A percentile compares a stretch with the other conserved stretches of the same genome.
These are phyloP conservation scores for Chromobotia macracanthus DNA, from an alignment of 2,797 vertebrate species.

Conservation along the genomic window DNA sequence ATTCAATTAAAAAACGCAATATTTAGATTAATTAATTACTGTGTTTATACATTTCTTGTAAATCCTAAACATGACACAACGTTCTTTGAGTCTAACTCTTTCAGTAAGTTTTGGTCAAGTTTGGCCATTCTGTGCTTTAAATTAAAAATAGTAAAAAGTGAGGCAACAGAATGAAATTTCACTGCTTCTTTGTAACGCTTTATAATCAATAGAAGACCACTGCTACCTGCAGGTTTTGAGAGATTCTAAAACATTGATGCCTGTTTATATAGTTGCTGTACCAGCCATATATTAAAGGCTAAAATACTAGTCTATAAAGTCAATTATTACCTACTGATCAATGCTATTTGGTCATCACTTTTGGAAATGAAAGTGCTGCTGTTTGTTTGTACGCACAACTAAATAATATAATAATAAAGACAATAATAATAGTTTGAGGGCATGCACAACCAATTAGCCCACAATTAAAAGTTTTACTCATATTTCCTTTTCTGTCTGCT, in stretches of 20 bases:
- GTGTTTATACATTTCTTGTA: constrained; percentile 57
- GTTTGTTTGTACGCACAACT: constrained; percentile 47
- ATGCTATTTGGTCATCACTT: constrained; percentile 37
- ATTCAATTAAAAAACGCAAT: constrained; percentile 69
- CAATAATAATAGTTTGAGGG: constrained; percentile 25
- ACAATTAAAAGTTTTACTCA: constrained; percentile 17
- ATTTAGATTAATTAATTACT: constrained; percentile 65
- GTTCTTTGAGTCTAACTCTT: constrained; percentile 39
- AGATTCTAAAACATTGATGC: constrained; percentile 6
- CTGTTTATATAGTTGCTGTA: constrained; percentile 16
- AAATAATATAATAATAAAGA: constrained; percentile 16
- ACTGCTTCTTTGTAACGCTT: neutral
- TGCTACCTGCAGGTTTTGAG: constrained; percentile 4
- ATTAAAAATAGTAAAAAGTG: constrained; percentile 23
- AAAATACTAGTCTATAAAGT: constrained; percentile 3
- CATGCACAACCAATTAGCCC: constrained; percentile 55
- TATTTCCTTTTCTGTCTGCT: constrained; percentile 32
- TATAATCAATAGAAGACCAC: constrained; percentile 7
- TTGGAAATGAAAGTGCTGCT: constrained; percentile 44
- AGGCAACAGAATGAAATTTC: constrained; percentile 13
- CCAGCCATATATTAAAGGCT: constrained; percentile 5
- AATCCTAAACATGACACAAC: constrained; percentile 57
- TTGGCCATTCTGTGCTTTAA: constrained; percentile 16
- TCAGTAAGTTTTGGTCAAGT: constrained; percentile 33
- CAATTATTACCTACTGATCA: constrained; percentile 20